These are phyloP conservation scores for Bergia puertoricense DNA, from an alignment of 92 coral and sea anemone species.

Conservation along the genomic window DNA sequence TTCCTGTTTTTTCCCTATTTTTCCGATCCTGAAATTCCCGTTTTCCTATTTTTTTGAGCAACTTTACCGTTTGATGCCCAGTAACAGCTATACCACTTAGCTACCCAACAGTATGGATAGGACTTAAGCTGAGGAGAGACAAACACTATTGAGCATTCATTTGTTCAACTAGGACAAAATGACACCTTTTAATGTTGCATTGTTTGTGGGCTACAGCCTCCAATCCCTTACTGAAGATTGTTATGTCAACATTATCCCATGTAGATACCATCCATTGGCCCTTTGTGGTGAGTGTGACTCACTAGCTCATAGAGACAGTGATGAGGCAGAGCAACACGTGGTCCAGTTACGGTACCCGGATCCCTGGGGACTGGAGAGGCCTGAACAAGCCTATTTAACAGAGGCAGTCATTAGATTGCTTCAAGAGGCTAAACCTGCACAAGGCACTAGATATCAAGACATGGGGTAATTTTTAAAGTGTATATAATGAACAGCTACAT, in stretches of 20 bases:
- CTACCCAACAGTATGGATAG: no score
- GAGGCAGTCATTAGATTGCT: constrained; percentile 92
- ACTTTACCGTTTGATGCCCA: no score
- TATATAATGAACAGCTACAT: neutral
- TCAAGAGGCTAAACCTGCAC: constrained; percentile 95
- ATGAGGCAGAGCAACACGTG: constrained; percentile 75
- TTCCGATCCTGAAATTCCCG: no score
- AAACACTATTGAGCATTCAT: no score
- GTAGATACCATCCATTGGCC: constrained; percentile 60
- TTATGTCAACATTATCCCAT: neutral
- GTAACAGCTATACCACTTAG: no score
- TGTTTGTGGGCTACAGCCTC: no score
- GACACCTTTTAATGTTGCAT: no score
- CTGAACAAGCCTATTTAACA: constrained; percentile 89
- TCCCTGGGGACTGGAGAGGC: constrained; percentile 88
- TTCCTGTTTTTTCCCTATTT: no score
- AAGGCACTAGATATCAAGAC: constrained; percentile 72
- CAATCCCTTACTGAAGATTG: neutral
- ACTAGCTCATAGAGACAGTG: constrained; percentile 76
- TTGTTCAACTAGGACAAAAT: no score
- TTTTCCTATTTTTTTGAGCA: no score
- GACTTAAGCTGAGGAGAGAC: no score
- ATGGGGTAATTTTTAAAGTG: constrained; percentile 73
- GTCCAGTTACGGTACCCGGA: constrained; percentile 91
- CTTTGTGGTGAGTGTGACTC: constrained; percentile 84